A percentile compares a stretch with the other conserved stretches of the same genome.
These are phyloP conservation scores for Linepithema humile DNA, from an alignment of 1,140 invertebrate genomes.

Conservation along the genomic window DNA sequence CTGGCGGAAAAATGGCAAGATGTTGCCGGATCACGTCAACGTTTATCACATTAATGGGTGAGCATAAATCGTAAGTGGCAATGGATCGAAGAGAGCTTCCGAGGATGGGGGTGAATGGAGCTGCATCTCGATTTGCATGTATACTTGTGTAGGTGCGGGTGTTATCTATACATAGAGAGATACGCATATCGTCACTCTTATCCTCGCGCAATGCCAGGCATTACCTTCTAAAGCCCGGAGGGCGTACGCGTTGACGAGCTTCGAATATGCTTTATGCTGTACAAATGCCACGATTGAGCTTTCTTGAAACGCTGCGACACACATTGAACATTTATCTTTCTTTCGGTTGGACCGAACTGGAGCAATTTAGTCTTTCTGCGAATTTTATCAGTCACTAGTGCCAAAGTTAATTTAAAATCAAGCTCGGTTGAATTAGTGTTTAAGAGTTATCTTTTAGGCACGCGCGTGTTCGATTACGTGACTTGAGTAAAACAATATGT, in stretches of 20 bases:
- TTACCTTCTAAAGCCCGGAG: constrained; percentile 40
- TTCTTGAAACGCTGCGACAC: constrained; percentile 5
- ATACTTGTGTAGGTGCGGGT: neutral
- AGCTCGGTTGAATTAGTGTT: constrained; percentile 4
- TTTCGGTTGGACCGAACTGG: constrained; percentile 11
- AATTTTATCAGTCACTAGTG: neutral
- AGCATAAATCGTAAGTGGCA: constrained; percentile 66
- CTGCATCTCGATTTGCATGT: constrained; percentile 36
- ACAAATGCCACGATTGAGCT: constrained; percentile 11
- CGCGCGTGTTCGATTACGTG: neutral
- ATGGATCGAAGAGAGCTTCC: constrained; percentile 22
- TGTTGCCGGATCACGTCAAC: constrained; percentile 78
- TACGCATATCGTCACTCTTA: constrained; percentile 12
- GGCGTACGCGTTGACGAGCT: constrained; percentile 42
- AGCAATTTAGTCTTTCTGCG: neutral
- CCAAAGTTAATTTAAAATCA: neutral
- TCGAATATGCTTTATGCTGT: constrained; percentile 4
- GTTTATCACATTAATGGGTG: constrained; percentile 81
- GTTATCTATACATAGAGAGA: constrained; percentile 24
- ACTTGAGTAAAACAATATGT: too few relatives aligned
- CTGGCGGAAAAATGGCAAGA: constrained; percentile 81
- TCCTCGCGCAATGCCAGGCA: constrained; percentile 22
- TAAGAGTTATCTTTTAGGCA: neutral
- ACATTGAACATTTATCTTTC: constrained; percentile 11
- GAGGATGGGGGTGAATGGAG: constrained; percentile 15